A percentile compares a stretch with the other conserved stretches of the same genome.
phyloP scores from a whole-genome alignment of 2,888 invertebrate genomes.

The Phyto melanocephala region DNA sequence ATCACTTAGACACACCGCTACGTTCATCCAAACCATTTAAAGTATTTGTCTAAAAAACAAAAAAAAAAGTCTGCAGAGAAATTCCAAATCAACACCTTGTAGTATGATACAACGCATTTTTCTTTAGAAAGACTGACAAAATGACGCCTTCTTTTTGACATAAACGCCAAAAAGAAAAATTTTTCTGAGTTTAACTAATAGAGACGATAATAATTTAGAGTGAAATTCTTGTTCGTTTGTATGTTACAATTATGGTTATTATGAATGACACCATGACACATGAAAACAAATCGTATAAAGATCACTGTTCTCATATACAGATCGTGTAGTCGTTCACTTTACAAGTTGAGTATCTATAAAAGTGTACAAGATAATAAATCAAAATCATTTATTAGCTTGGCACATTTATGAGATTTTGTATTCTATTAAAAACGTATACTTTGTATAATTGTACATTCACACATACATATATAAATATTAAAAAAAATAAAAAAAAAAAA shows the following conservation, averaged over 20 bases:
- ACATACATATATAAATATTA: too few species aligned
- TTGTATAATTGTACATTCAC: conserved; percentile 35
- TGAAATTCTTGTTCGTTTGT: conserved; percentile 18
- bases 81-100: conserved; percentile 64
- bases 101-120: conserved; percentile 58
- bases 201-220: conserved; percentile 46
- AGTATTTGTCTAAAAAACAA: background rate
- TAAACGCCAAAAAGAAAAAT: conserved; percentile 23
- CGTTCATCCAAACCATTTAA: conserved; percentile 32
- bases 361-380: conserved; percentile 60
- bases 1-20: conserved; percentile 2
- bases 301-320: background rate
- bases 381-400: conserved; percentile 63
- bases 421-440: conserved; percentile 59
- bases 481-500: too few species aligned
- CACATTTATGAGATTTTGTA: conserved; percentile 64
- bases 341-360: conserved; percentile 12
- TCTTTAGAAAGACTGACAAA: conserved; percentile 43
- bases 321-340: background rate
- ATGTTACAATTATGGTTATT: conserved; percentile 48
- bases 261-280: conserved; percentile 47
- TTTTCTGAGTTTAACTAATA: conserved; percentile 30
- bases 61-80: conserved; percentile 12
- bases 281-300: background rate
- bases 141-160: conserved; percentile 58